Evolutionary conservation across 2,113 vertebrate species (phyloP).

Genomic region (Pteropus alecto): DNA sequence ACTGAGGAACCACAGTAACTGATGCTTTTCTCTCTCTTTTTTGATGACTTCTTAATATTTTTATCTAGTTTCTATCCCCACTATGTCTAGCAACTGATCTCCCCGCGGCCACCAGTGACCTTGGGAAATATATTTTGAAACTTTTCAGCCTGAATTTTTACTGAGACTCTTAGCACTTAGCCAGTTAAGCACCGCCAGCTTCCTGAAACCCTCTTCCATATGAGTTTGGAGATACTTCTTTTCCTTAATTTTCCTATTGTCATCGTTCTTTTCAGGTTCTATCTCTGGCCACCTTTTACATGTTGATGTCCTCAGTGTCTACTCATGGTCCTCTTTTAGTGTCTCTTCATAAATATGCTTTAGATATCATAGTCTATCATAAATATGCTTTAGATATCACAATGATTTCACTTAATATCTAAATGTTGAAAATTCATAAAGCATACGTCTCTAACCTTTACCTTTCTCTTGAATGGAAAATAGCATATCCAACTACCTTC

Average conservation of each 20-base stretch:
- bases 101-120: background rate
- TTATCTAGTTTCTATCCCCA: background rate
- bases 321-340: background rate
- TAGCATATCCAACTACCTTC: background rate
- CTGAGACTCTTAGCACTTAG: background rate
- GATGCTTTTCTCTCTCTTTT: background rate
- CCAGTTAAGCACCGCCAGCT: background rate
- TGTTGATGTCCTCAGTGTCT: background rate
- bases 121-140: background rate
- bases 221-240: background rate
- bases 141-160: background rate
- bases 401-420: background rate
- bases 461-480: background rate
- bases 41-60: background rate
- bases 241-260: background rate
- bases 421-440: background rate
- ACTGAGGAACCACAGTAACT: background rate
- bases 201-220: background rate
- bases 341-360: background rate
- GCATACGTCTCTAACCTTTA: rapidly evolving
- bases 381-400: background rate
- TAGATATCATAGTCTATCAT: background rate
- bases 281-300: background rate
- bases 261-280: background rate
- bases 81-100: background rate